Evolutionary conservation across 92 coral and sea anemone species (phyloP), one percentile per base, ranked within the genome.

Genomic region (Micromussa lordhowensis): DNA sequence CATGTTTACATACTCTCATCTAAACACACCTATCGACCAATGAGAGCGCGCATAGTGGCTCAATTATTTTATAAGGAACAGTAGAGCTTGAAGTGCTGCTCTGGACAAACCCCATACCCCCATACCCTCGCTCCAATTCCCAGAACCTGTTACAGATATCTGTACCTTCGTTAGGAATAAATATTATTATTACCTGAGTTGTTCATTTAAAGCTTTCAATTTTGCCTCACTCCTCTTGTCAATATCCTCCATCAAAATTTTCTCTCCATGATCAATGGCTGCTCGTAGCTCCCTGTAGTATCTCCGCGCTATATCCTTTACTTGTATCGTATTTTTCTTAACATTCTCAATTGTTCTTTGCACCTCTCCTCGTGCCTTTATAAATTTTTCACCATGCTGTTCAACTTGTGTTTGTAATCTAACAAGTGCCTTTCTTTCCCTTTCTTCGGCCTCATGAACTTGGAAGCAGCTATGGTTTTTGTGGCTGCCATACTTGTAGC

Each of bases 381-480:
- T 95, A 78, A 91, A 91, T 85, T 88, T 97, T 51, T 95, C 98
- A 14, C 97, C 98, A 83, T 95, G 96, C 36, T 94, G 92, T 68
- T 97, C 99, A 3, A 97, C 99, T 61, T 91, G 82, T 3, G 90
- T 82, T 78, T 95, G 99, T 5, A 95, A 87, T 28, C 68, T 92
- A n/a, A 87, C 89, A 13, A 97, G 86, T 18, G 90, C 85, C 75
- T 92, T 84, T 51, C 98, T 88, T 61, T 97, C 99, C 21, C 87
- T 85, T 63, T 97, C 98, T 53, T 97, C 99, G 3, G 99, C 99
- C 44, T 97, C 98, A 75, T 97, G 97, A 54, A 97, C 98, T 79
- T 97, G 96, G 48, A 97, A 93, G 57, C 89, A 92, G 89, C 95
- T 97, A 92, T 97, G 99, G 35, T 92, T 93, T 85, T 89, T 92